Evolutionary conservation across 2,113 vertebrate species (phyloP).

Genomic region (Brienomyrus brachyistius): DNA sequence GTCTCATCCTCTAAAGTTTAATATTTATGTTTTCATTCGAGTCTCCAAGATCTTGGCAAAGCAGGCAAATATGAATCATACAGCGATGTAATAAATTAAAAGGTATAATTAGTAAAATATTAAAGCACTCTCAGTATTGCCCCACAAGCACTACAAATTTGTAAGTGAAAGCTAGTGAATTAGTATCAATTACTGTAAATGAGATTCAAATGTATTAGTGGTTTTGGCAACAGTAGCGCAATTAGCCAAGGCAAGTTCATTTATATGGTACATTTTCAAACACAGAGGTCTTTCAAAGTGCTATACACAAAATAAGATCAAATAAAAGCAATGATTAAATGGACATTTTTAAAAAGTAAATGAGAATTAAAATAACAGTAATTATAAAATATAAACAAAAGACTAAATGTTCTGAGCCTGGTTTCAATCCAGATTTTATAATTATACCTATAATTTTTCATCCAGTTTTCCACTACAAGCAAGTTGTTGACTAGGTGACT

Average conservation of each 20-base stretch:
- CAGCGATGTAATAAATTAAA: neutral
- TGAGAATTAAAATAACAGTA: neutral
- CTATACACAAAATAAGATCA: neutral
- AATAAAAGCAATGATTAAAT: neutral
- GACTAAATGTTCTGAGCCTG: neutral
- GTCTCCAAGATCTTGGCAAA: neutral
- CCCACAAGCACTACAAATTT: neutral
- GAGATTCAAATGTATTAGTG: neutral
- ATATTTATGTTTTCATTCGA: neutral
- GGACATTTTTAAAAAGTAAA: neutral
- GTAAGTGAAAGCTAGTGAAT: neutral
- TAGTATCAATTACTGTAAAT: neutral
- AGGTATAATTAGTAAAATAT: neutral
- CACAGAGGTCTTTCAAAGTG: neutral
- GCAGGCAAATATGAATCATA: neutral
- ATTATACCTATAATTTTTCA: neutral
- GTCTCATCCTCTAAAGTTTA: neutral
- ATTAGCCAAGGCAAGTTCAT: neutral
- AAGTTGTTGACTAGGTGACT: neutral
- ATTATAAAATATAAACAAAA: neutral
- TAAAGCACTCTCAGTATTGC: neutral
- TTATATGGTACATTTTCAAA: neutral
- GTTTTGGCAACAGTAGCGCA: neutral
- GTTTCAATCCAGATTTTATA: neutral
- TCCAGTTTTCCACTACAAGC: neutral